Base-by-base conservation (phyloP, 37 sponge, comb jelly and placozoan species). In the Corticium candelabrum region DNA sequence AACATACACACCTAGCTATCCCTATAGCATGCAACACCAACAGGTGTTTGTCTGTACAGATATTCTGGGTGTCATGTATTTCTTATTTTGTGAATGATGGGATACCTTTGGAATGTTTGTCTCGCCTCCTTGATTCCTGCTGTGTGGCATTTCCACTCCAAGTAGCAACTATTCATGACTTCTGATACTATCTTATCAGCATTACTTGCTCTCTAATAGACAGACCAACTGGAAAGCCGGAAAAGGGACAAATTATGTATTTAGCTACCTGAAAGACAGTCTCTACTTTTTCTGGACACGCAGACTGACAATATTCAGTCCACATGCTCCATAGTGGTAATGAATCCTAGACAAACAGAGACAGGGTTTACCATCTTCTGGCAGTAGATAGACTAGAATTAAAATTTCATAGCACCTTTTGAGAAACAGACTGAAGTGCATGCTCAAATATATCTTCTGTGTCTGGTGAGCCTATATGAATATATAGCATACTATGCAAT, bases 291-390 rank as follows among this genome's bases (percentile, higher is more conserved):
- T 76, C 40, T 7, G 68, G 0, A n/a, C 38, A 31, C 3, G 31
- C 50, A 1, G 35, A 21, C 1, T 68, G 40, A 34, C 36, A 21
- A 15, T 71, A 34, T 33, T 68, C 67, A 34, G 84, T 21, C 88
- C 88, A 88, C 32, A 43, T 33, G 67, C 38, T 37, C 88, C 88
- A 88, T 1, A 88, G 1, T 37, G 77, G 67, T 38, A 84, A 41
- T 4, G 88, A 77, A 1, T 69, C 40, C 88, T 88, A 50, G 62
- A 11, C 21, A 27, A 50, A 27, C 62, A 29, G 34, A 35, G 68
- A 76, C 0, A 62, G 77, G n/a, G n/a, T n/a, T n/a, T n/a, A n/a
- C n/a, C n/a, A n/a, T n/a, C n/a, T 34, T 21, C 36, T 33, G 35
- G 56, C 56, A 37, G 39, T 7, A 38, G 69, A 37, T 1, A 41